Evolutionary conservation across 2,888 invertebrate genomes (phyloP).

Genomic region (Caenorhabditis panamensis): DNA sequence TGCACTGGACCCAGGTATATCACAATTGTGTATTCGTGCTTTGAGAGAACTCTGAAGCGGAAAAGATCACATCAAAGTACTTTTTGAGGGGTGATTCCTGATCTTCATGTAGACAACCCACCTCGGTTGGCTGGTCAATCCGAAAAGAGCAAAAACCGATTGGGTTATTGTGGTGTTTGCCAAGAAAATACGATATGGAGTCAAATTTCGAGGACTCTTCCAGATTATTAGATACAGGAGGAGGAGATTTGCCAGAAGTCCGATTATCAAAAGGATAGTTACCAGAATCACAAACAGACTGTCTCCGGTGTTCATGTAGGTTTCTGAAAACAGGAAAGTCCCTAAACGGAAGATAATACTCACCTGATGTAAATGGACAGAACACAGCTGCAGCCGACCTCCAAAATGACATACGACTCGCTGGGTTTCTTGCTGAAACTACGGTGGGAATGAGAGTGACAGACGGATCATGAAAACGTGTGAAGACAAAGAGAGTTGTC

Average conservation of each 20-base stretch:
- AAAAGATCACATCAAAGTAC: background rate
- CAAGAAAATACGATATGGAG: conserved; percentile 55
- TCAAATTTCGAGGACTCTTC: conserved; percentile 43
- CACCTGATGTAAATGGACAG: conserved; percentile 44
- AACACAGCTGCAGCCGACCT: conserved; percentile 29
- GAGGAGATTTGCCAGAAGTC: conserved; percentile 31
- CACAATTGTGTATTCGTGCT: conserved; percentile 40
- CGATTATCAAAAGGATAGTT: conserved; percentile 23
- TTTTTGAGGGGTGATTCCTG: background rate
- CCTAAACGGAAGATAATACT: background rate
- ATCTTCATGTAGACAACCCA: background rate
- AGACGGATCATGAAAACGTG: conserved; percentile 23
- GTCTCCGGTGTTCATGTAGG: conserved; percentile 50
- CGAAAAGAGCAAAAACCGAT: conserved; percentile 29
- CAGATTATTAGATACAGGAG: conserved; percentile 47
- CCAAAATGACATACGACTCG: conserved; percentile 38
- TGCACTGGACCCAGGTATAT: conserved; percentile 56
- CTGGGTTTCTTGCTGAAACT: no score
- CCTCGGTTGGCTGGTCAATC: conserved; percentile 45
- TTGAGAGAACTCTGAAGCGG: conserved; percentile 44
- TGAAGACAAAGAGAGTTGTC: background rate
- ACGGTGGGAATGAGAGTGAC: background rate
- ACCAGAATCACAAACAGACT: conserved; percentile 32
- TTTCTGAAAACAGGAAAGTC: conserved; percentile 19
- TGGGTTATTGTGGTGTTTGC: conserved; percentile 59